Conservation (phyloP, 2,888 invertebrate genomes). For the Melanostoma mellinum region DNA sequence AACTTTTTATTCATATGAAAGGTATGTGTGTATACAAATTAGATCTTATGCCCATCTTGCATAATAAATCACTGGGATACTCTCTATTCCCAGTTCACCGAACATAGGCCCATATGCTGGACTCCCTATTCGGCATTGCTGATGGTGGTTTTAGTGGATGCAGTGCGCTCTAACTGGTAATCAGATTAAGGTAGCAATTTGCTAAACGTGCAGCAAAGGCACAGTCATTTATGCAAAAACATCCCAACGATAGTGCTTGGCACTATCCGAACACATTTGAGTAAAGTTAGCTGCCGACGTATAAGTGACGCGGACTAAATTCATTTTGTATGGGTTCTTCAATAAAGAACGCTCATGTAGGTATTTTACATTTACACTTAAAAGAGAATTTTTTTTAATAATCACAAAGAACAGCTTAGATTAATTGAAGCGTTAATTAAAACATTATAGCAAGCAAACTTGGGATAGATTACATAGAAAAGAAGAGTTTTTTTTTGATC, state of each 20-base stretch:
- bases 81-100: constrained; percentile 35
- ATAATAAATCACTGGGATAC: constrained; percentile 52
- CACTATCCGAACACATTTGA: constrained; percentile 1
- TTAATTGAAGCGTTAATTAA: too few species aligned
- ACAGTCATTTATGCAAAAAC: constrained; percentile 62
- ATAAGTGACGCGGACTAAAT: too few species aligned
- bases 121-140: constrained; percentile 4
- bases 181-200: constrained; percentile 70
- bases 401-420: too few species aligned
- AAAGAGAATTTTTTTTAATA: too few species aligned
- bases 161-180: constrained; percentile 61
- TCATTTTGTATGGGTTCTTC: too few species aligned
- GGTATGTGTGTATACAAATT: constrained; percentile 19
- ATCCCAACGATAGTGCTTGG: constrained; percentile 31
- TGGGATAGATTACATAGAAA: too few species aligned
- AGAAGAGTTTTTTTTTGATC: too few species aligned
- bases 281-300: too few species aligned
- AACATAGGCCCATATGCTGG: constrained; percentile 5
- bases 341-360: too few species aligned
- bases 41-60: constrained; percentile 62
- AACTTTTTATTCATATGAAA: constrained; percentile 24
- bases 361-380: too few species aligned
- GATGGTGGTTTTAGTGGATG: constrained; percentile 43
- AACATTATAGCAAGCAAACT: too few species aligned
- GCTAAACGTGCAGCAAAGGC: constrained; percentile 57